These are phyloP conservation scores for Pterocles gutturalis DNA, from an alignment of 2,113 vertebrate species.

Conservation along the genomic window DNA sequence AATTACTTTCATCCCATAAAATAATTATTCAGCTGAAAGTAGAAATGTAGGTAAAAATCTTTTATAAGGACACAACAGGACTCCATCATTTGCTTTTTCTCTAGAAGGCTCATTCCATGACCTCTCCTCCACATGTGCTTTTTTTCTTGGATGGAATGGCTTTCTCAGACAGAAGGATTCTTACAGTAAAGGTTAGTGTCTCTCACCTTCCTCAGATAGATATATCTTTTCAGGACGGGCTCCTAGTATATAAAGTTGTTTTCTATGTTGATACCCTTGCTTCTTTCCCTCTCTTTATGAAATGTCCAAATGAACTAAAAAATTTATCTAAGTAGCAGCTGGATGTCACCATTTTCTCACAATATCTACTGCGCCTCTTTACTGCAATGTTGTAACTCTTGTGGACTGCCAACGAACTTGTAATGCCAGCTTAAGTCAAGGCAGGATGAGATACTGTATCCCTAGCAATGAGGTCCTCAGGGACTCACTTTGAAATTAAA, in stretches of 20 bases:
- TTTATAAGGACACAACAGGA: background rate
- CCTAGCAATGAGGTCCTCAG: background rate
- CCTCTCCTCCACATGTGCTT: background rate
- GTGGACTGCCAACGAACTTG: background rate
- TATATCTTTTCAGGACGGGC: background rate
- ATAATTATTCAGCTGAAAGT: background rate
- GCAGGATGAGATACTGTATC: background rate
- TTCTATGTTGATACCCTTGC: background rate
- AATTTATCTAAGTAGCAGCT: background rate
- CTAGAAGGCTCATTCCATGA: background rate
- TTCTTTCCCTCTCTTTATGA: background rate
- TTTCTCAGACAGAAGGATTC: background rate
- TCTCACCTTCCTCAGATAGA: background rate
- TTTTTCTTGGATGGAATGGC: background rate
- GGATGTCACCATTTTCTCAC: background rate
- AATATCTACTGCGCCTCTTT: background rate
- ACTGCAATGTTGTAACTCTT: background rate
- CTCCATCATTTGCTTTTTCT: background rate
- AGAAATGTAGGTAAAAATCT: background rate
- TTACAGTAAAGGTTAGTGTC: background rate
- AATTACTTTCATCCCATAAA: background rate
- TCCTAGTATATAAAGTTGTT: background rate
- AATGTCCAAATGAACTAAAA: background rate
- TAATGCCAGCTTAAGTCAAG: background rate
- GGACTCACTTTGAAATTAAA: slow-evolving; percentile 25